Conservation (phyloP, 64 coral and sea anemone species). For the Cladopsammia gracilis region DNA sequence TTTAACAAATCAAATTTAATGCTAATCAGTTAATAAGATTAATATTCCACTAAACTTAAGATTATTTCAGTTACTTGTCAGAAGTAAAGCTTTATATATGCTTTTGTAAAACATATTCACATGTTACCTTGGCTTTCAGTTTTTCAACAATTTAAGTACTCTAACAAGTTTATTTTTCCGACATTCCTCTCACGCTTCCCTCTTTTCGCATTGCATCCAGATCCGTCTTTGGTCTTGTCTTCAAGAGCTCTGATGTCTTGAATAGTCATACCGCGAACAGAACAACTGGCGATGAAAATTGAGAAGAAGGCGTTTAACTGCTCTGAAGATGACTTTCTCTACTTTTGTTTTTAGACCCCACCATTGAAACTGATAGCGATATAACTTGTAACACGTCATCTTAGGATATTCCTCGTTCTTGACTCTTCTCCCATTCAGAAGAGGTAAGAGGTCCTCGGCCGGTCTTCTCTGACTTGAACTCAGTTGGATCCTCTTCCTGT, state of each 20-base stretch:
- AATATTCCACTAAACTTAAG: no score
- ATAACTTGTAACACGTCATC: conserved; percentile 98
- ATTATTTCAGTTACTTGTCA: no score
- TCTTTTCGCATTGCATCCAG: conserved; percentile 66
- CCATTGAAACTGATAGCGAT: conserved; percentile 93
- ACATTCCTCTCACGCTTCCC: conserved; percentile 64
- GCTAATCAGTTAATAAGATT: no score
- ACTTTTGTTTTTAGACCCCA: conserved; percentile 80
- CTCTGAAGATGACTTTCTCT: conserved; percentile 64
- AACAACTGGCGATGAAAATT: conserved; percentile 99
- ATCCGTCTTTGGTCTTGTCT: conserved; percentile 76
- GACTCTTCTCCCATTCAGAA: conserved; percentile 35
- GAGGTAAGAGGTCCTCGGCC: conserved; percentile 75
- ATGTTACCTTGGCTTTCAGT: background rate
- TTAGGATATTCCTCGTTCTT: conserved; percentile 34
- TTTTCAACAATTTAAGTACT: background rate
- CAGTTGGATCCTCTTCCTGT: conserved; percentile 94
- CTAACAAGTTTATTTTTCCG: background rate
- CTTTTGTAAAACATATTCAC: no score
- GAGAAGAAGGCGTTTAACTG: conserved; percentile 79
- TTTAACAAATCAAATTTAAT: no score
- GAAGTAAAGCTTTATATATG: no score
- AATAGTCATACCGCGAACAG: conserved; percentile 97
- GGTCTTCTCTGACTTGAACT: conserved; percentile 83
- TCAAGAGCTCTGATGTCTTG: conserved; percentile 88